Percentiles rank a stretch among this genome's conserved stretches.
Conservation (phyloP, 2,113 vertebrate species). For the Suncus etruscus region DNA sequence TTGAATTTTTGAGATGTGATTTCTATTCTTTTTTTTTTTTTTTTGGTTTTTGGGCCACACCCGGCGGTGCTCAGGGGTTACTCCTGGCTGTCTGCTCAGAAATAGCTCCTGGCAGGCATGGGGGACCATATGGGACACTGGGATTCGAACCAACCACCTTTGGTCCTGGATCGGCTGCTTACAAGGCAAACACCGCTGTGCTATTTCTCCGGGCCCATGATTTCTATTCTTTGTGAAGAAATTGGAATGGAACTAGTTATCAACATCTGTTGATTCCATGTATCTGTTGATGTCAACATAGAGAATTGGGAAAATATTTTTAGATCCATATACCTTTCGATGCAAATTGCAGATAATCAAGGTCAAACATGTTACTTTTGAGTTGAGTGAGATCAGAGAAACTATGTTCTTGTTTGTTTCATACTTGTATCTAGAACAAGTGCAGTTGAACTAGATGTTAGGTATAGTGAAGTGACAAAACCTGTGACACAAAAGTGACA, state of each 20-base stretch:
- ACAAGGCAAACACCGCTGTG: no score
- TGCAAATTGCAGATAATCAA: conserved; percentile 35
- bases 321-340: conserved; percentile 1
- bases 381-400: conserved; percentile 41
- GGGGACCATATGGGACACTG: no score
- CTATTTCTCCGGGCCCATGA: no score
- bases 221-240: background rate
- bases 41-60: no score
- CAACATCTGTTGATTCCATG: background rate
- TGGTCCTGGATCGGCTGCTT: no score
- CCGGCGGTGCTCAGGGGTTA: no score
- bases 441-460: background rate
- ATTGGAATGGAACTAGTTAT: background rate
- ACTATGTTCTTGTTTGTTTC: background rate
- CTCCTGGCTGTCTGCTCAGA: no score
- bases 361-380: conserved; percentile 44
- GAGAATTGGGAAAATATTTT: conserved; percentile 37
- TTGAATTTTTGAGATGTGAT: background rate
- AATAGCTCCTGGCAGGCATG: no score
- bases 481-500: background rate
- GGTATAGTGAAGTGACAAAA: background rate
- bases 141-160: no score
- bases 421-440: background rate
- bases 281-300: conserved; percentile 26
- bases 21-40: background rate